Evolutionary conservation across 2,113 vertebrate species (phyloP).

Genomic region (Argyrosomus japonicus): DNA sequence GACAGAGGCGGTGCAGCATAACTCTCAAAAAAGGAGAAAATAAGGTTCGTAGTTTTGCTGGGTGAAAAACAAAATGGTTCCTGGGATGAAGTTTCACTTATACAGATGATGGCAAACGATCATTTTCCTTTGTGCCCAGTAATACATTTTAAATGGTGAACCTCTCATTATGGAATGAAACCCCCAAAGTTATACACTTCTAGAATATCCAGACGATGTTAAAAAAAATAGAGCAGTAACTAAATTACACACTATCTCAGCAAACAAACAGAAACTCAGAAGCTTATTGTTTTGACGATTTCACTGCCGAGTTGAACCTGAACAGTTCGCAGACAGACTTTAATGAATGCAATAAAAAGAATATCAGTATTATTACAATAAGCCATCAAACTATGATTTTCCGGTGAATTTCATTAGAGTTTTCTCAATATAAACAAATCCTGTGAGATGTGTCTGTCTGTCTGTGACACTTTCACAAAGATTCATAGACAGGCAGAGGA

Average conservation of each 20-base stretch:
- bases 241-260: conserved; percentile 12
- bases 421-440: background rate
- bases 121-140: background rate
- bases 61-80: background rate
- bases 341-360: background rate
- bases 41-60: background rate
- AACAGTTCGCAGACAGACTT: background rate
- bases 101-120: background rate
- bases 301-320: background rate
- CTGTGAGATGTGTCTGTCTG: background rate
- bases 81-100: background rate
- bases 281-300: background rate
- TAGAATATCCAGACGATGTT: background rate
- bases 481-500: background rate
- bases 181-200: background rate
- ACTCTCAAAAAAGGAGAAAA: background rate
- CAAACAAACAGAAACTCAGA: conserved; percentile 23
- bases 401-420: conserved; percentile 10
- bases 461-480: background rate
- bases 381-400: background rate
- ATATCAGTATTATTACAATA: background rate
- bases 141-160: background rate
- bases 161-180: conserved; percentile 9
- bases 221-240: background rate
- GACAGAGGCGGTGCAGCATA: background rate